Evolutionary conservation across 2,113 vertebrate species (phyloP), one percentile per base, ranked within the genome.

Genomic region (Arothron firmamentum): DNA sequence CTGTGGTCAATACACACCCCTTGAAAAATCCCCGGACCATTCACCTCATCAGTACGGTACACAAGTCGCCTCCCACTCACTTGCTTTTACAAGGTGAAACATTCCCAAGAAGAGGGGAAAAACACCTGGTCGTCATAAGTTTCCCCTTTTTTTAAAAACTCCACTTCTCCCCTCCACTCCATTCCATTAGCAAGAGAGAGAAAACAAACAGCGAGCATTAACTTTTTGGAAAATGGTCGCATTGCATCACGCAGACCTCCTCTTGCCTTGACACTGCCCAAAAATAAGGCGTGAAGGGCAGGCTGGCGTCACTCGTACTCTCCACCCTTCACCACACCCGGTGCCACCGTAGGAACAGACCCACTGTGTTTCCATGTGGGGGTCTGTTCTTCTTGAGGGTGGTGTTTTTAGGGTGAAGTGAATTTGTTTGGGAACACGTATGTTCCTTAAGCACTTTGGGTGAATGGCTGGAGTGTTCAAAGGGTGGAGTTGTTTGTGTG

Each of bases 21-120:
- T 77, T 65, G 43, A 78, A 77, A 78, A 84, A 62, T 62, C 52
- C 74, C 74, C 66, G 52, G 77, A 69, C 74, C 74, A 70, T 79
- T 81, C 72, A 70, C 49, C 64, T 50, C 48, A n/a, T 52, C 48
- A 21, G 49, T 20, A 18, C 45, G 25, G 69, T 68, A 79, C 70
- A 61, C 72, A 70, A 67, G 67, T 56, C 65, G 63, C 77, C 72
- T 83, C 80, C 84, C 81, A 69, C 71, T 68, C 54, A 2, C 67
- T 63, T 55, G 65, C 72, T 79, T 91, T 90, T 88, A 90, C 84
- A 88, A 91, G 89, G 87, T 90, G 87, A 90, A 90, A 88, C 79
- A 79, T 86, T 88, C 84, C 86, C 74, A 17, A 81, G 69, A 72
- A 81, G 67, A 82, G 73, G 70, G 75, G 79, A 85, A 90, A 89